Evolutionary conservation across 2,797 vertebrate species (phyloP), one percentile per base, ranked within the genome.

Genomic region (Channa striata): DNA sequence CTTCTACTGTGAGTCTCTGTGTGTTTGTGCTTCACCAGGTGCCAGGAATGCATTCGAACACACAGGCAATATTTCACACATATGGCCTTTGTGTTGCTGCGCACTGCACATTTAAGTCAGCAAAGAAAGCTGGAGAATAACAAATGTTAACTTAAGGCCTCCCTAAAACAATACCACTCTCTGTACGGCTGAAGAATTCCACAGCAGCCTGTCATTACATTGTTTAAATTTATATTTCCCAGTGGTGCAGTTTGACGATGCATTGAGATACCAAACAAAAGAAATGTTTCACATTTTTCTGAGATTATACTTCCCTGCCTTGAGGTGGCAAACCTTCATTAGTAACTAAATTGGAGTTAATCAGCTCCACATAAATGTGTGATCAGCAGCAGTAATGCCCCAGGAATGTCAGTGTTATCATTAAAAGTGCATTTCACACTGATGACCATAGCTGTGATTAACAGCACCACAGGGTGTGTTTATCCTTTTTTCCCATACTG

Each of bases 21-120:
- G 59, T 78, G 58, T 82, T 73, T 80, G 72, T 79, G 70, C 78
- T 62, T 87, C 71, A 78, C 81, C 52, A 73, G 73, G 74, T 87
- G 76, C 74, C 81, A 87, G 89, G 77, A 87, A 84, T 89, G 73
- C 68, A 78, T 87, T 73, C 56, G 73, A 76, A 81, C 77, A 79
- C 85, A 89, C 75, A 86, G 69, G 69, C 85, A 74, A 88, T 89
- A 87, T 84, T 87, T 91, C 86, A 90, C 76, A 79, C 81, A 25
- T 66, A 77, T 57, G 63, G 71, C 80, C 65, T 87, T 85, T 89
- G 82, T 89, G 78, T 68, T 52, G 44, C 68, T 82, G 73, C 82
- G 64, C 51, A 10, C 70, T 62, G 60, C 80, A 80, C 58, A 77
- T 87, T 88, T 84, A 81, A 81, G 85, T 81, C 81, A 49, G 52